Base-by-base conservation (phyloP, 2,888 invertebrate genomes). In the Baccha elongata region DNA sequence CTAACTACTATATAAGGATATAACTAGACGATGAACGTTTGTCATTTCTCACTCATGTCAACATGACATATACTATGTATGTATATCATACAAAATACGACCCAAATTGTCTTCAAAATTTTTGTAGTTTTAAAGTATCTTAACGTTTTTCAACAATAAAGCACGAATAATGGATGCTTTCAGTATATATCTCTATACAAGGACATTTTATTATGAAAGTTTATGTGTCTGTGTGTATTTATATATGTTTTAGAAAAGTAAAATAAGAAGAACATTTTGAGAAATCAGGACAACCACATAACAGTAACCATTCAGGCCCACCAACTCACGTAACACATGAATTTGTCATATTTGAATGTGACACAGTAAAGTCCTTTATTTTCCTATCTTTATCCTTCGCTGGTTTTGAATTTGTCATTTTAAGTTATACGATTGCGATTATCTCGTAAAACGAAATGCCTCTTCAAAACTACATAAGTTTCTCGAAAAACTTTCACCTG, bases 261-360 rank as follows among this genome's bases (percentile, higher is more conserved):
- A 44, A 29, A 55, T 1, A 50, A 52, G 52, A 44, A 37, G 21
- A 15, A 53, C 1, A 40, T 23, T 5, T 13, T 17, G 19, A 29
- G 35, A 46, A 21, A 52, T 23, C 53, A 32, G 40, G 15, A 50
- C 48, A 71, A 8, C 37, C 32, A n/a, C 26, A 55, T 19, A 46
- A 11, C 23, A 60, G 11, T 35, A 58, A 40, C 40, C n/a, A n/a
- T n/a, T n/a, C 21, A 40, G 40, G 23, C 58, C 62, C 78, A 65
- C 53, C 23, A 40, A 58, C 58, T n/a, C n/a, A 58, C 58, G 79
- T 74, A 68, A 62, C 79, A 68, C 50, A 58, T 58, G 55, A 64
- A 79, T 79, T 79, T 68, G 37, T 79, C 79, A 79, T 74, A 73
- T 79, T 74, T 79, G 62, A 79, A 79, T 80, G 79, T 80, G 80